These are phyloP conservation scores for Cebus imitator DNA, from an alignment of 2,113 vertebrate species.

Conservation along the genomic window DNA sequence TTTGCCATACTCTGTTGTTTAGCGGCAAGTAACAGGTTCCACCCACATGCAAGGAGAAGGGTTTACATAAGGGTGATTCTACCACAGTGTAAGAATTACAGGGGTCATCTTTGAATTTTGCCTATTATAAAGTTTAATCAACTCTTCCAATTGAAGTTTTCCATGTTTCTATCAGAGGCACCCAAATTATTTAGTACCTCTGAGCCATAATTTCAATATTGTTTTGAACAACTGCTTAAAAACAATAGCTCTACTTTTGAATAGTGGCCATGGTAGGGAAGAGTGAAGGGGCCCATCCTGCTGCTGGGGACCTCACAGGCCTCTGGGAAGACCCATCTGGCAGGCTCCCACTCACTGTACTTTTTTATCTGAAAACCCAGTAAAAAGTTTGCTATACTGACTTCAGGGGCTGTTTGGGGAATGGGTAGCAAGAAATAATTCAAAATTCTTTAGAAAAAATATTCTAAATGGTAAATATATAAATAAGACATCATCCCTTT, in stretches of 20 bases:
- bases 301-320: not conserved
- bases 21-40: not conserved
- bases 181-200: conserved; percentile 14
- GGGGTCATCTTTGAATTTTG: not conserved
- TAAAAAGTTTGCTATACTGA: not conserved
- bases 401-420: not conserved
- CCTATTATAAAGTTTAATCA: not conserved
- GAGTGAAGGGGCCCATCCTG: not conserved
- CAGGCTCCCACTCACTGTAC: not conserved
- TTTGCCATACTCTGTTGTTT: not conserved
- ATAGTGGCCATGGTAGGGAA: not conserved
- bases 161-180: not conserved
- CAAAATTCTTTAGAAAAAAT: not conserved
- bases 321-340: not conserved
- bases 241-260: not conserved
- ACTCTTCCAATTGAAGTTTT: conserved; percentile 28
- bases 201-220: not conserved
- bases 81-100: not conserved
- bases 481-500: not conserved
- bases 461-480: not conserved
- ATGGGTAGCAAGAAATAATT: not conserved
- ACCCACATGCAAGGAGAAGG: not conserved
- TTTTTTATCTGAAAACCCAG: not conserved
- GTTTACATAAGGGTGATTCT: not conserved
- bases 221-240: not conserved